phyloP scores from a whole-genome alignment of 1,140 invertebrate genomes.

The Hypothenemus hampei region DNA sequence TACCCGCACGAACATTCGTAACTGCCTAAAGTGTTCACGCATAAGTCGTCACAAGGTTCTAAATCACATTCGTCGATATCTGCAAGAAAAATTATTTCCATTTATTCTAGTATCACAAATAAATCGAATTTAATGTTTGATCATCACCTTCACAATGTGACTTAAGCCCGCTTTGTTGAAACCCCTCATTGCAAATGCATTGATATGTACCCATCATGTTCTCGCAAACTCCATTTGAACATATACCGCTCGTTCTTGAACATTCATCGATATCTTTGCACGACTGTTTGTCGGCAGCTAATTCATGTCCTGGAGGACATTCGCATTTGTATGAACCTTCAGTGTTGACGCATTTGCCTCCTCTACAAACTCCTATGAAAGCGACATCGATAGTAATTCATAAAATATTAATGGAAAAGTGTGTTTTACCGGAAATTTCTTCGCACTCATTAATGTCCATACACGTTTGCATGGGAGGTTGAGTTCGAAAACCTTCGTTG shows the following conservation, averaged over 20 bases:
- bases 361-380: slow-evolving; percentile 53
- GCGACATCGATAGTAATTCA: background rate
- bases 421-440: slow-evolving; percentile 50
- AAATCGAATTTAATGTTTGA: background rate
- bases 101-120: too few species aligned
- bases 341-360: slow-evolving; percentile 80
- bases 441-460: slow-evolving; percentile 75
- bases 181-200: slow-evolving; percentile 79
- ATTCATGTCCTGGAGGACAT: slow-evolving; percentile 74
- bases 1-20: slow-evolving; percentile 53
- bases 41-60: slow-evolving; percentile 58
- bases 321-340: slow-evolving; percentile 77
- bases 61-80: slow-evolving; percentile 76
- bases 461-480: slow-evolving; percentile 76
- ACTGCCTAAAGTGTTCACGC: slow-evolving; percentile 67
- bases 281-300: slow-evolving; percentile 56
- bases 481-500: slow-evolving; percentile 67
- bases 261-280: slow-evolving; percentile 55
- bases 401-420: background rate
- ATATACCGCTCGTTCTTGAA: slow-evolving; percentile 76
- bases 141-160: slow-evolving; percentile 52
- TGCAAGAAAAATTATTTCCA: slow-evolving; percentile 42
- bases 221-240: slow-evolving; percentile 79
- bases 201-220: slow-evolving; percentile 85
- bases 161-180: slow-evolving; percentile 59